phyloP scores from a whole-genome alignment of 2,797 vertebrate genomes.

The Spondyliosoma cantharus region DNA sequence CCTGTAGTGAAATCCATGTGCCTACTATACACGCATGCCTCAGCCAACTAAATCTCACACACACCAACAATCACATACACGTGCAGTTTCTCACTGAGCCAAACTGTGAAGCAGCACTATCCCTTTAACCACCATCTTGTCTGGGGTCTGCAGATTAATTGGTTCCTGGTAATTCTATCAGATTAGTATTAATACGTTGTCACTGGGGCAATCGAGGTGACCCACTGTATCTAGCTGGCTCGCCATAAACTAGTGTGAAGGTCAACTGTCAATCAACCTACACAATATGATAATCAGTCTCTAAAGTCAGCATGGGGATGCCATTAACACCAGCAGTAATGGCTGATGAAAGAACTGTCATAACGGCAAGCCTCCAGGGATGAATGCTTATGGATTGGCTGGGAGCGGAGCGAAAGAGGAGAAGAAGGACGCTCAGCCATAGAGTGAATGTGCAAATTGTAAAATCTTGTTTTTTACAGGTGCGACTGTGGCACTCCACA shows the following conservation, averaged over 20 bases:
- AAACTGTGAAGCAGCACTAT: constrained; percentile 56
- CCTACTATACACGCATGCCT: neutral
- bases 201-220: constrained; percentile 72
- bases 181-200: constrained; percentile 84
- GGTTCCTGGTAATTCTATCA: constrained; percentile 82
- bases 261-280: constrained; percentile 85
- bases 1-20: constrained; percentile 40
- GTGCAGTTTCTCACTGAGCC: constrained; percentile 13
- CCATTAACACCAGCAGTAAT: constrained; percentile 77
- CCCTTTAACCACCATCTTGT: constrained; percentile 71
- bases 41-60: constrained; percentile 4
- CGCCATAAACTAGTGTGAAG: constrained; percentile 82
- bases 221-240: constrained; percentile 66
- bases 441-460: constrained; percentile 31
- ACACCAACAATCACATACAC: constrained; percentile 11
- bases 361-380: constrained; percentile 63
- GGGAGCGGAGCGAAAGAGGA: constrained; percentile 36
- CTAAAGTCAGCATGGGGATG: constrained; percentile 73
- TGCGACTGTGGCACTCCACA: constrained; percentile 7
- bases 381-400: constrained; percentile 55
- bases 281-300: constrained; percentile 82
- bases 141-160: constrained; percentile 78
- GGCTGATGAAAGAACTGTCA: constrained; percentile 74
- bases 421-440: constrained; percentile 20
- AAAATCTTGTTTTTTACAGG: constrained; percentile 40